Evolutionary conservation across 2,113 vertebrate species (phyloP), one percentile per base, ranked within the genome.

Genomic region (Montifringilla adamsi): DNA sequence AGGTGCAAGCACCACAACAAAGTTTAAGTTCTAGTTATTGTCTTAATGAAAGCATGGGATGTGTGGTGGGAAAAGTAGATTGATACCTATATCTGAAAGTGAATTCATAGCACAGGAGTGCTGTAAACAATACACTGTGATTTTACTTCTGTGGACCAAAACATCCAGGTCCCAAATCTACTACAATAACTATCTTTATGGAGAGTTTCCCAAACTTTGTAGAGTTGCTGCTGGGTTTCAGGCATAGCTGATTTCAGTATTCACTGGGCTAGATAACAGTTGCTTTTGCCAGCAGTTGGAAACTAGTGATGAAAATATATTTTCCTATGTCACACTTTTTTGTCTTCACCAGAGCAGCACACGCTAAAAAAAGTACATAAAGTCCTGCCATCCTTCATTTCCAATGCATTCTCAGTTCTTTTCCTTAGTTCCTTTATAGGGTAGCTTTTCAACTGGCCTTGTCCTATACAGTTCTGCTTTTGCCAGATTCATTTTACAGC

Each of bases 401-500:
- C 43, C 27, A 86, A 47, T 5, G 35, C 5, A 37, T 56, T 81
- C n/a, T 81, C 18, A 26, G 11, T 67, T 81, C 35, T 80, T 76
- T 83, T 62, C 31, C 46, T 74, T 43, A 15, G 19, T 41, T 1
- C 9, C 9, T 66, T 64, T 75, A 26, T 33, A 60, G 20, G 2
- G 4, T 23, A 44, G 14, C 17, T 88, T 69, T 37, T 15, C 20
- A 83, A 19, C 4, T 43, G 4, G 24, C 28, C 27, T 70, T 27
- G 43, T 74, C 8, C 39, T 52, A 12, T 15, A 16, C 39, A 58
- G 41, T 63, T 73, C 16, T 0, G 0, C 16, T 59, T 73, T 74
- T 43, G 4, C 63, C 22, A 66, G 35, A 74, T 67, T 68, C 2
- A 35, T 74, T 77, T 69, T 66, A 47, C 21, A 80, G 27, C 7